phyloP scores from a whole-genome alignment of 2,888 invertebrate genomes.

The Phania funesta region DNA sequence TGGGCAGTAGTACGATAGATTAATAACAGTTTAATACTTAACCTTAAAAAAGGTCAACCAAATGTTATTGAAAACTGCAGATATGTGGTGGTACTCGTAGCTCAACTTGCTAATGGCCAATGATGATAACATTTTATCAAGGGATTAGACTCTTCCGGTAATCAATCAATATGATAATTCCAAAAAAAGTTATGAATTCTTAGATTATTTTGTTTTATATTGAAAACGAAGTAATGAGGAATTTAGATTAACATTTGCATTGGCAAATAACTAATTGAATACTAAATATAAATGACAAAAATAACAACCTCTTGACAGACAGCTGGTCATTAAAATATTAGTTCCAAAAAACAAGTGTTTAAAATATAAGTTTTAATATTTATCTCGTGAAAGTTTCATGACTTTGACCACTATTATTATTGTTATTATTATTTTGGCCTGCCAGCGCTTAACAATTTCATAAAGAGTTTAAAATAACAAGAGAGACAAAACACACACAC shows the following conservation, averaged over 20 bases:
- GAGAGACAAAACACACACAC: not conserved
- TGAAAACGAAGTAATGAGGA: not conserved
- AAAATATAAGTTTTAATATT: not conserved
- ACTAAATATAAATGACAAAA: not conserved
- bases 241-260: not conserved
- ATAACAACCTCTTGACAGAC: not conserved
- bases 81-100: not conserved
- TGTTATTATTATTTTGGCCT: not conserved
- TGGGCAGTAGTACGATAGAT: slow-evolving; percentile 20
- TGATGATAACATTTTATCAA: not conserved
- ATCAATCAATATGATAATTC: no score
- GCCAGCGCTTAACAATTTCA: slow-evolving; percentile 1
- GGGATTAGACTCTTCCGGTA: not conserved
- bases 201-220: not conserved
- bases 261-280: not conserved
- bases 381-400: slow-evolving; percentile 43
- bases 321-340: slow-evolving; percentile 4
- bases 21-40: slow-evolving; percentile 19
- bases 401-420: slow-evolving; percentile 40
- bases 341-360: not conserved
- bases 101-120: not conserved
- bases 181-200: not conserved
- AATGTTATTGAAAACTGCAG: not conserved
- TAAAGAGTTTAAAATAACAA: slow-evolving; percentile 22
- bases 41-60: not conserved